phyloP scores from a whole-genome alignment of 2,113 vertebrate genomes.

The Rhinichthys klamathensis region DNA sequence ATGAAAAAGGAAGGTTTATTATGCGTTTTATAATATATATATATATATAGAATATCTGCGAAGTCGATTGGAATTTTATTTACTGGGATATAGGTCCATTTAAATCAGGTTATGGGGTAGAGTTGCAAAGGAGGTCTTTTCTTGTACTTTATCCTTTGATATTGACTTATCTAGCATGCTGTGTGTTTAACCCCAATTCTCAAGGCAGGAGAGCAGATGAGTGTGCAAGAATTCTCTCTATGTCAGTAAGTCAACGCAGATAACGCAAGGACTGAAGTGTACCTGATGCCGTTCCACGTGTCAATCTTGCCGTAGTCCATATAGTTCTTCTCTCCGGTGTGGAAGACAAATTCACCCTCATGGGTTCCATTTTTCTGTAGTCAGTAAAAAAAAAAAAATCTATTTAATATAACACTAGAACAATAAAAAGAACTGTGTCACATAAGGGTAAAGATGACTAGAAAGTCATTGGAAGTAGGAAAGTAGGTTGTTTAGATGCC shows the following conservation, averaged over 20 bases:
- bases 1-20: not conserved
- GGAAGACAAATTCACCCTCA: constrained; percentile 92
- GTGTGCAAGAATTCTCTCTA: not conserved
- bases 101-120: not conserved
- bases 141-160: constrained; percentile 32
- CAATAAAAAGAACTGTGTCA: not conserved
- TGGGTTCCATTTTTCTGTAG: constrained; percentile 92
- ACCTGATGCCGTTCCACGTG: constrained; percentile 95
- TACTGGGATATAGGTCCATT: not conserved
- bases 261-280: constrained; percentile 52
- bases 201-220: not conserved
- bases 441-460: not conserved
- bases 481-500: not conserved
- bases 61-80: not conserved
- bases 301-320: constrained; percentile 91
- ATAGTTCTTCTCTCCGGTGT: constrained; percentile 87
- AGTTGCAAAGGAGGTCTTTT: not conserved
- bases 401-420: not conserved
- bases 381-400: not conserved
- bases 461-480: not conserved
- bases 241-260: constrained; percentile 19
- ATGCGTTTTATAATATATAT: not conserved
- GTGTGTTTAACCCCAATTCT: constrained; percentile 26
- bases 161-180: constrained; percentile 1
- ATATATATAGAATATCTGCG: not conserved